phyloP scores from a whole-genome alignment of 53 echinoderm and acorn worm species.

The Arbacia lixula region DNA sequence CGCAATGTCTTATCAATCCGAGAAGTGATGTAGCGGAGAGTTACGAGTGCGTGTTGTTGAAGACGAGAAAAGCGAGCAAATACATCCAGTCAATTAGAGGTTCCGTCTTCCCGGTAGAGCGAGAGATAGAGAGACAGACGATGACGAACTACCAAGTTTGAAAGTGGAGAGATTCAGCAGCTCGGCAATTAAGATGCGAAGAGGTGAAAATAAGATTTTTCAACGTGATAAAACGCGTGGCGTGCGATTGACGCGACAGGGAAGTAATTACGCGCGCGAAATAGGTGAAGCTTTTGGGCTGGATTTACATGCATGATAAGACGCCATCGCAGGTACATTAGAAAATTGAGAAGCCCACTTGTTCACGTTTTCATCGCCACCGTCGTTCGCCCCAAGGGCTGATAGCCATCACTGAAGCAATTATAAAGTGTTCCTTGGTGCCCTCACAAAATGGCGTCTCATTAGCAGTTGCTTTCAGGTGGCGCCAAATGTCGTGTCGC shows the following conservation, averaged over 20 bases:
- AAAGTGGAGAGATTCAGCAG: slow-evolving; percentile 47
- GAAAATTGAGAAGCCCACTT: slow-evolving; percentile 56
- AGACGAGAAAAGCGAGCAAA: slow-evolving; percentile 26
- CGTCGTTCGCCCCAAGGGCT: slow-evolving; percentile 31
- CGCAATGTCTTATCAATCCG: background rate
- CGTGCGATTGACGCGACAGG: background rate
- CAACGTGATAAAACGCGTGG: slow-evolving; percentile 49
- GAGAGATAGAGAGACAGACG: slow-evolving; percentile 6
- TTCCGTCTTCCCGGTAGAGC: background rate
- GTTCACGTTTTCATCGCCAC: slow-evolving; percentile 20
- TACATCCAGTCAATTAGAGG: slow-evolving; percentile 17
- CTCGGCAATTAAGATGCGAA: slow-evolving; percentile 59
- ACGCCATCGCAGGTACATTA: slow-evolving; percentile 52
- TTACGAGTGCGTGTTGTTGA: slow-evolving; percentile 21
- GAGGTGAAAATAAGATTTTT: slow-evolving; percentile 58
- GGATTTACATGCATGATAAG: slow-evolving; percentile 54
- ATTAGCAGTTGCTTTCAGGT: slow-evolving; percentile 35
- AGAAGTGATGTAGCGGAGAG: slow-evolving; percentile 4
- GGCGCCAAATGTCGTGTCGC: too few relatives aligned
- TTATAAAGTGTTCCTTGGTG: slow-evolving; percentile 50
- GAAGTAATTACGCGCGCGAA: slow-evolving; percentile 52
- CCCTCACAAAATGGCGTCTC: slow-evolving; percentile 50
- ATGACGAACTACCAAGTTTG: slow-evolving; percentile 41
- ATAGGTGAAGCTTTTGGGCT: slow-evolving; percentile 52
- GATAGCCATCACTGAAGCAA: slow-evolving; percentile 49